Evolutionary conservation across 2,113 vertebrate genomes (phyloP).

Genomic region (Anas platyrhynchos): DNA sequence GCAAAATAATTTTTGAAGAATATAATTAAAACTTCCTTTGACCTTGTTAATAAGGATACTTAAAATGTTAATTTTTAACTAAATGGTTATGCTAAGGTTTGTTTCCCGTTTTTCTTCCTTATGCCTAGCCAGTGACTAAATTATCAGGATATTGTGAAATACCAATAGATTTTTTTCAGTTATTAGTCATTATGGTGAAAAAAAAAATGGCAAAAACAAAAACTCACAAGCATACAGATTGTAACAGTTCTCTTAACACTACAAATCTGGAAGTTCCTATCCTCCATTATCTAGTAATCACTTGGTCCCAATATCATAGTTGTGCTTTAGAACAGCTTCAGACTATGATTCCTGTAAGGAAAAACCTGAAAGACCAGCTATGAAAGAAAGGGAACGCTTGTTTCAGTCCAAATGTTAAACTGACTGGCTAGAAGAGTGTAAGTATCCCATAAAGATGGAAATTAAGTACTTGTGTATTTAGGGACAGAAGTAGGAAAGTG

Average conservation of each 20-base stretch:
- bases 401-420: not conserved
- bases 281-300: not conserved
- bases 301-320: not conserved
- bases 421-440: not conserved
- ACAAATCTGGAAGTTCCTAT: not conserved
- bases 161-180: not conserved
- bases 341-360: not conserved
- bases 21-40: not conserved
- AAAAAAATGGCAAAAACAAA: not conserved
- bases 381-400: not conserved
- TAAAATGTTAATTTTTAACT: slow-evolving; percentile 29
- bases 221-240: not conserved
- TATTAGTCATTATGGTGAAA: not conserved
- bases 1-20: not conserved
- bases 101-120: slow-evolving; percentile 8
- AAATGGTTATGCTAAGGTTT: not conserved
- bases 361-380: not conserved
- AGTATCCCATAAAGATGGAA: not conserved
- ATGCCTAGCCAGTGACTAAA: not conserved
- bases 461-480: accelerated
- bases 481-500: not conserved
- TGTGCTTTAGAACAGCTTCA: not conserved
- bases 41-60: not conserved
- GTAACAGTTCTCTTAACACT: not conserved
- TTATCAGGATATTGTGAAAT: slow-evolving; percentile 13